A percentile compares a stretch with the other conserved stretches of the same genome.
phyloP scores from a whole-genome alignment of 2,888 invertebrate genomes.

The Tenthredo livida region DNA sequence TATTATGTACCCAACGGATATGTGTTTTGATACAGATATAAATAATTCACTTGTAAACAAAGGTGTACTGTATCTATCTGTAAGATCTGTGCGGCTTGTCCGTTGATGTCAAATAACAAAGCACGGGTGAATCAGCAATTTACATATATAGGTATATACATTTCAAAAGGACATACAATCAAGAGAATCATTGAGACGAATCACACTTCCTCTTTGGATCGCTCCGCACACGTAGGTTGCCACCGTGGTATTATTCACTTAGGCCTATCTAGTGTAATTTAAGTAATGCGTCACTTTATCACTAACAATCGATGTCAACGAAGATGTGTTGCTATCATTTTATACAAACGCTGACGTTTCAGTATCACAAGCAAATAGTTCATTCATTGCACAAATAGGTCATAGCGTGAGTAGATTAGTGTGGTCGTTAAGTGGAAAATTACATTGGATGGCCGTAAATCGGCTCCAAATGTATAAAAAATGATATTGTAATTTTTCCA shows the following conservation, averaged over 20 bases:
- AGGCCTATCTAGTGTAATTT: conserved; percentile 66
- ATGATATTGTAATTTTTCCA: too few species aligned
- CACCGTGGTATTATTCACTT: conserved; percentile 72
- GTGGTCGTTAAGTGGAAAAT: too few species aligned
- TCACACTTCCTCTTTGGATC: conserved; percentile 36
- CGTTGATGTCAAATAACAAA: conserved; percentile 8
- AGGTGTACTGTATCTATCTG: neutral
- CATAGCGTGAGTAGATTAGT: neutral
- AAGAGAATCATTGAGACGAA: conserved; percentile 28
- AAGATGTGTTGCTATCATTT: conserved; percentile 1
- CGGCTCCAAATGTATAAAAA: too few species aligned
- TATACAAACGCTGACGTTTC: neutral
- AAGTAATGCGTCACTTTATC: conserved; percentile 43
- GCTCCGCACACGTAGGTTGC: conserved; percentile 7
- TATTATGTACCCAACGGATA: neutral
- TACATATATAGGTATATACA: neutral
- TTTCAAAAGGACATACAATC: conserved; percentile 40
- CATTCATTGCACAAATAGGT: neutral
- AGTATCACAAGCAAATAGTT: neutral
- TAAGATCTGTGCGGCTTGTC: neutral
- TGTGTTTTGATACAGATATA: conserved; percentile 4
- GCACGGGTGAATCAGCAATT: conserved; percentile 15
- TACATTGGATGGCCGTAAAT: too few species aligned
- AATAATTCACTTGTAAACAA: neutral
- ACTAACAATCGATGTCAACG: conserved; percentile 21